Percentiles rank a stretch among this genome's conserved stretches.
phyloP scores from a whole-genome alignment of 1,140 invertebrate species.

The Halictus rubicundus region DNA sequence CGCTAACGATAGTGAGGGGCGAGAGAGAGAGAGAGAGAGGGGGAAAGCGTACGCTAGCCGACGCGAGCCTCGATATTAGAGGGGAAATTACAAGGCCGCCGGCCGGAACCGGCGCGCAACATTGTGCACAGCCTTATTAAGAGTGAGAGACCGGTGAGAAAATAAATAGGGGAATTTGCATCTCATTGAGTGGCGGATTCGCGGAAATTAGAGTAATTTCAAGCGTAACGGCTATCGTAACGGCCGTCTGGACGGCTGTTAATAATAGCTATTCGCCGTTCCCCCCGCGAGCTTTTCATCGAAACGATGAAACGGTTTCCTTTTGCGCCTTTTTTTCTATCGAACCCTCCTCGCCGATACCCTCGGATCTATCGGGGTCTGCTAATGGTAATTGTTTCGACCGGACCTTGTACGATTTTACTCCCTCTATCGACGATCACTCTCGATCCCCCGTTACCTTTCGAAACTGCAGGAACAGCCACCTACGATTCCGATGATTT shows the following conservation, averaged over 20 bases:
- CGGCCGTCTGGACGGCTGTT: constrained; percentile 21
- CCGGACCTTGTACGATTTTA: neutral
- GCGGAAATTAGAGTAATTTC: constrained; percentile 44
- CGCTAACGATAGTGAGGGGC: neutral
- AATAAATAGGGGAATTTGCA: constrained; percentile 44
- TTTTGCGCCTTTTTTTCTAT: neutral
- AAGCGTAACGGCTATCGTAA: constrained; percentile 28
- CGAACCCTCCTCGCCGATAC: neutral
- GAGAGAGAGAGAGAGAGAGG: no score
- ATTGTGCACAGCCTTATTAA: constrained; percentile 7
- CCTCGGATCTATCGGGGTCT: neutral
- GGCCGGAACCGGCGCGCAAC: neutral
- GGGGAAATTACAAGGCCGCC: constrained; percentile 22
- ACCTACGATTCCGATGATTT: no score
- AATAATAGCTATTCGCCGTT: constrained; percentile 40
- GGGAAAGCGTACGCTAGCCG: neutral
- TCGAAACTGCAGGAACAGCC: no score
- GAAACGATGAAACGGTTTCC: constrained; percentile 9
- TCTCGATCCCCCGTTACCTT: no score
- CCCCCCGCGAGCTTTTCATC: neutral
- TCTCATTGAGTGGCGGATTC: constrained; percentile 27
- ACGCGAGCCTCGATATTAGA: neutral
- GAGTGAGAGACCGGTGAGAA: constrained; percentile 17
- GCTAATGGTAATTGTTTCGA: constrained; percentile 10
- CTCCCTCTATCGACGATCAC: no score